Conservation (phyloP, 1,140 invertebrate species). For the Anastatus disparis region DNA sequence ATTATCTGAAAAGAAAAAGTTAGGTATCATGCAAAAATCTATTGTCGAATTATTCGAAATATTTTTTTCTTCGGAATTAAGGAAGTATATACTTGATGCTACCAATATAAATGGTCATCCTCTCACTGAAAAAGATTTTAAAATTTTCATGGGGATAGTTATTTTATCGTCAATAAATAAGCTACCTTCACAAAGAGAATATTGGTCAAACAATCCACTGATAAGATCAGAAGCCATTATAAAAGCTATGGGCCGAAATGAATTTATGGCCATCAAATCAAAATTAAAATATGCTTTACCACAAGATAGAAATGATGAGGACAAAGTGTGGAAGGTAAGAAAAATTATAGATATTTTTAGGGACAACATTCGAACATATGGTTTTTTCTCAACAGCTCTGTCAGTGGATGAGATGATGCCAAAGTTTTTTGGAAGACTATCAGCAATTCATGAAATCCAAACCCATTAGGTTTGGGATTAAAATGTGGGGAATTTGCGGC, state of each 20-base stretch:
- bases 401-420: neutral
- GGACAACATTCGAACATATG: neutral
- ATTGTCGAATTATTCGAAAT: conserved; percentile 9
- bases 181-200: neutral
- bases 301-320: neutral
- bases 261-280: conserved; percentile 5
- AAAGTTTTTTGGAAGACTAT: neutral
- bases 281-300: neutral
- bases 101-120: neutral
- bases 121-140: neutral
- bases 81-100: neutral
- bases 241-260: neutral
- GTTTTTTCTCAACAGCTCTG: neutral
- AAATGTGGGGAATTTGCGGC: too few species aligned
- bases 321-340: conserved; percentile 5
- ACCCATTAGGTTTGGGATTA: too few species aligned
- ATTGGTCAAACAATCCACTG: conserved; percentile 10
- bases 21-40: neutral
- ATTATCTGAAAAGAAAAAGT: neutral
- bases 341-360: conserved; percentile 1
- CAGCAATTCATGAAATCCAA: too few species aligned
- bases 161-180: neutral
- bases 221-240: neutral
- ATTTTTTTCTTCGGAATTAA: conserved; percentile 9
- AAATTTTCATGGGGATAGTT: neutral